Evolutionary conservation across 2,113 vertebrate species (phyloP).

Genomic region (Tor tambroides): DNA sequence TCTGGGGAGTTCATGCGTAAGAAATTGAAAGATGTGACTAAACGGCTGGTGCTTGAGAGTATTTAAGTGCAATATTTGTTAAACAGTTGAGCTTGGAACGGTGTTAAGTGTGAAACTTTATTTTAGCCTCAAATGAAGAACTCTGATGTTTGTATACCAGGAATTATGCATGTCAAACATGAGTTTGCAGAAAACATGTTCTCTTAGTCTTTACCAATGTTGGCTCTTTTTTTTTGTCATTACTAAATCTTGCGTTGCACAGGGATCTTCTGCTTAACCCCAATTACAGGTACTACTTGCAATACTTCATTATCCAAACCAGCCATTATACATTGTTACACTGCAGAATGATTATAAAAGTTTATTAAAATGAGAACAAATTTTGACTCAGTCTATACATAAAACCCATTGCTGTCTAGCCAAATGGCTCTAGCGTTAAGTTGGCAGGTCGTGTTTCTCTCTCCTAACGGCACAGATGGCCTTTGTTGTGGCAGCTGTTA

Average conservation of each 20-base stretch:
- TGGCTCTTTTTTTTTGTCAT: slow-evolving; percentile 43
- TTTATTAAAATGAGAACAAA: slow-evolving; percentile 26
- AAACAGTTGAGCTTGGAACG: slow-evolving; percentile 78
- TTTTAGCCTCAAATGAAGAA: slow-evolving; percentile 84
- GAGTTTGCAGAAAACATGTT: slow-evolving; percentile 66
- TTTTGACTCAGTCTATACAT: slow-evolving; percentile 24
- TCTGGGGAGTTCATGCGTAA: slow-evolving; percentile 79
- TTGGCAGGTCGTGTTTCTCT: slow-evolving; percentile 21
- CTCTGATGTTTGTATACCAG: slow-evolving; percentile 83
- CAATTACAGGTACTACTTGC: slow-evolving; percentile 30
- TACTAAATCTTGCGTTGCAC: slow-evolving; percentile 28
- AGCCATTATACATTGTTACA: not conserved
- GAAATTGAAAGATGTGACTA: slow-evolving; percentile 72
- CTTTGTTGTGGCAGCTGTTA: slow-evolving; percentile 60
- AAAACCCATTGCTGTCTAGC: slow-evolving; percentile 31
- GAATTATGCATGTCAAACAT: slow-evolving; percentile 85
- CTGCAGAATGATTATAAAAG: not conserved
- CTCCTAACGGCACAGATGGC: slow-evolving; percentile 46
- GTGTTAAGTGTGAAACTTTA: slow-evolving; percentile 83
- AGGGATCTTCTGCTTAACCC: not conserved
- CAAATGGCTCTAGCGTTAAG: slow-evolving; percentile 27
- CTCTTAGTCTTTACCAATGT: slow-evolving; percentile 55
- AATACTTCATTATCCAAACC: slow-evolving; percentile 27
- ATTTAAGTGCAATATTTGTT: slow-evolving; percentile 92
- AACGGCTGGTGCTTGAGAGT: slow-evolving; percentile 76